Base-by-base conservation (phyloP, 2,888 invertebrate genomes). In the Thysanoteuthis rhombus region DNA sequence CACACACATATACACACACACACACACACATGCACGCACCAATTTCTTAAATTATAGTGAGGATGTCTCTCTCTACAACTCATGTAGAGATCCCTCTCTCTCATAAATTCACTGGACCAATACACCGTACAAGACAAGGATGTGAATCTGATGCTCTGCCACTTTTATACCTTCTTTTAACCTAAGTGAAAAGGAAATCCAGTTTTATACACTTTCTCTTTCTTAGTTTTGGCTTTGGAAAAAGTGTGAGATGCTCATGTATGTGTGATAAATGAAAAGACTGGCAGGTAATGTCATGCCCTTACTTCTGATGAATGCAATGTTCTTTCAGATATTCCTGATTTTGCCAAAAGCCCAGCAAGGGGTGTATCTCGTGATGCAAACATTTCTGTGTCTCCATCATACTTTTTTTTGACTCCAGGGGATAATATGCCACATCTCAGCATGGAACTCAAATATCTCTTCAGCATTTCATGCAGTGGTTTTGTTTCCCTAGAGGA, bases 281-380 rank as follows among this genome's bases (percentile, higher is more conserved):
- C 75, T 75, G 75, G 75, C 75, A 75, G 75, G 75, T 75, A 75
- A 75, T 75, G n/a, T 75, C 75, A 75, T 75, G 75, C 75, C 75
- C 75, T 75, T 75, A n/a, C 75, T 36, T 75, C 75, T 75, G 75
- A 1, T 75, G 75, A 75, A 75, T 75, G 12, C 10, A n/a, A 75
- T n/a, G 25, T 75, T 75, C 75, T 25, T 75, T 75, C n/a, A 75
- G 75, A 75, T n/a, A 75, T 75, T 75, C n/a, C n/a, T 75, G 75
- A 75, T 75, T 16, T n/a, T 75, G 75, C 75, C 75, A 75, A 75
- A n/a, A 75, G 75, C 75, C 3, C 75, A 75, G 75, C 36, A 12
- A n/a, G 75, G n/a, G 75, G 75, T 75, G n/a, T n/a, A 75, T n/a
- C 6, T 75, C 75, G 75, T 75, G 75, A 75, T 75, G n/a, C 75